Conservation (phyloP, 2,113 vertebrate species). For the Eulemur rufifrons region DNA sequence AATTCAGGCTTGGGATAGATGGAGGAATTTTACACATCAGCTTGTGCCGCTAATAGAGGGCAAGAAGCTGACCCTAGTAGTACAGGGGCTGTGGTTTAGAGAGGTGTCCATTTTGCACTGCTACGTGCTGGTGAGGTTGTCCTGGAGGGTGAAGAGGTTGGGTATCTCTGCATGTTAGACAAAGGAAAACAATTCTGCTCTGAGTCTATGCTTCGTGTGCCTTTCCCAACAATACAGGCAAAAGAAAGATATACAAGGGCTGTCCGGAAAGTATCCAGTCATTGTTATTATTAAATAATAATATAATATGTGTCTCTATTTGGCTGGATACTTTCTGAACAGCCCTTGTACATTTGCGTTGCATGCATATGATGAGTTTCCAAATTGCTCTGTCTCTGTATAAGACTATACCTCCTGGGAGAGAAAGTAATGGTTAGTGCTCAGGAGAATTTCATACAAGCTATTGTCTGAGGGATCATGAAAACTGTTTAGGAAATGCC, state of each 20-base stretch:
- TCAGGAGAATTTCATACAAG: not conserved
- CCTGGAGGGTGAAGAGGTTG: not conserved
- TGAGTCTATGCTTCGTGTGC: not conserved
- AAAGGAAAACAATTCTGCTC: not conserved
- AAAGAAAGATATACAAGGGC: not conserved
- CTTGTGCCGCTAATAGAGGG: not conserved
- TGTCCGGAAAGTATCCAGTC: no score
- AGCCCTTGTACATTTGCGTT: not conserved
- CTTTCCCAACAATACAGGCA: not conserved
- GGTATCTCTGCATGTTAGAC: not conserved
- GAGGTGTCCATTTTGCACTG: not conserved
- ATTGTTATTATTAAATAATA: no score
- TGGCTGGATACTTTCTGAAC: no score
- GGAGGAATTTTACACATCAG: not conserved
- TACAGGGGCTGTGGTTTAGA: not conserved
- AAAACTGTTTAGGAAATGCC: not conserved
- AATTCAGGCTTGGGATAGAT: not conserved
- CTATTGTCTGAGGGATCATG: not conserved
- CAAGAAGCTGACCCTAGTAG: not conserved
- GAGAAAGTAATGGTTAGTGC: not conserved
- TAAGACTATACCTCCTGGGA: not conserved
- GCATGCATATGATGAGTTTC: not conserved
- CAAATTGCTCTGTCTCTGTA: not conserved
- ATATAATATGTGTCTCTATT: no score
- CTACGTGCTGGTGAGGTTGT: not conserved